Conservation (phyloP, 2,888 invertebrate genomes). For the Stenurella melanura region DNA sequence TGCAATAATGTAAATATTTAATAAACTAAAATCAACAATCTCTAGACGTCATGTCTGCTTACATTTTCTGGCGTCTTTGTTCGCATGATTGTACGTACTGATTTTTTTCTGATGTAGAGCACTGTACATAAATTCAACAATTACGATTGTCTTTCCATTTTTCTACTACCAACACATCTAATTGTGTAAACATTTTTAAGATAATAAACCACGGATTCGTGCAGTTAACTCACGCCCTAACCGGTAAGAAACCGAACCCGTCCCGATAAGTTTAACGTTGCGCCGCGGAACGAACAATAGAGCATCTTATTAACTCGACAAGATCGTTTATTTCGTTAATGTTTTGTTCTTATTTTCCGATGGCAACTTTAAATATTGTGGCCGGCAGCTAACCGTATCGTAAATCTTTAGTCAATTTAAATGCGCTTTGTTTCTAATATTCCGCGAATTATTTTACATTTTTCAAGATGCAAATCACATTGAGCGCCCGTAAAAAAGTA, state of each 20-base stretch:
- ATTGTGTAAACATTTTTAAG: conserved; percentile 4
- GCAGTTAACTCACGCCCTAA: conserved; percentile 46
- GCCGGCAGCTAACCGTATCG: conserved; percentile 55
- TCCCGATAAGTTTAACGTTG: conserved; percentile 48
- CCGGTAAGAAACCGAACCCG: conserved; percentile 45
- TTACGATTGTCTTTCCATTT: not conserved
- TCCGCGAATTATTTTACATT: conserved; percentile 51
- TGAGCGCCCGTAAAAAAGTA: conserved; percentile 14
- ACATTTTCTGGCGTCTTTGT: too few species aligned
- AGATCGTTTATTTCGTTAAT: conserved; percentile 61
- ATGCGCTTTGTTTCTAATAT: conserved; percentile 51
- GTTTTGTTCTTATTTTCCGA: conserved; percentile 54
- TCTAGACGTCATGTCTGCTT: too few species aligned
- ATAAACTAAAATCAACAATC: too few species aligned
- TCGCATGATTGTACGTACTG: not conserved
- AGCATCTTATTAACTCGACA: conserved; percentile 64
- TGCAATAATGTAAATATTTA: too few species aligned
- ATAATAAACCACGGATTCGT: conserved; percentile 40
- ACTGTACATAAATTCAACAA: too few species aligned
- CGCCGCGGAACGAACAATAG: conserved; percentile 60
- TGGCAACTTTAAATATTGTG: conserved; percentile 55
- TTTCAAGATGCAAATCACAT: conserved; percentile 37
- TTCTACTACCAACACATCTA: not conserved
- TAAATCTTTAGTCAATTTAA: conserved; percentile 60
- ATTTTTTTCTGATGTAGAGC: not conserved